These are phyloP conservation scores for Psix sp. DNA, from an alignment of 1,140 invertebrate genomes.

Conservation along the genomic window DNA sequence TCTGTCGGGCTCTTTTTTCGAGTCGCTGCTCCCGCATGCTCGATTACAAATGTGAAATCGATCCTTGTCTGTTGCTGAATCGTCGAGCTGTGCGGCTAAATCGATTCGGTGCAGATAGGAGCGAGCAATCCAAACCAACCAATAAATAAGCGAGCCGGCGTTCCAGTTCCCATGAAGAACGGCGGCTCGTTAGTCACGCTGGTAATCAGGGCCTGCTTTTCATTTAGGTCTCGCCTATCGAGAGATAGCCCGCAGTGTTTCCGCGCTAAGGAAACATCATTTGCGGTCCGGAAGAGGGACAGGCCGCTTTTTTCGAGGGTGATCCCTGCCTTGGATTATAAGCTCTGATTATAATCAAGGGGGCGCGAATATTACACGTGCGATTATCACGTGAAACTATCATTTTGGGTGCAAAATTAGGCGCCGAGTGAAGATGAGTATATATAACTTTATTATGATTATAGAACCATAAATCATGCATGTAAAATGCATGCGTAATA, in stretches of 20 bases:
- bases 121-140: constrained; percentile 62
- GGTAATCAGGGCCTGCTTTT: constrained; percentile 70
- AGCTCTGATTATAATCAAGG: neutral
- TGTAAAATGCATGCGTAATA: too few relatives aligned
- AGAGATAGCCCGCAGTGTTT: constrained; percentile 48
- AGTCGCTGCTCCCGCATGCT: constrained; percentile 58
- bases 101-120: constrained; percentile 67
- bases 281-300: constrained; percentile 38
- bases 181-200: constrained; percentile 72
- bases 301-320: constrained; percentile 3
- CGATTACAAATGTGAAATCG: constrained; percentile 73
- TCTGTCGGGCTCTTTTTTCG: constrained; percentile 36
- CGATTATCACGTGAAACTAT: too few relatives aligned
- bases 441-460: too few relatives aligned
- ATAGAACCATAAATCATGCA: too few relatives aligned
- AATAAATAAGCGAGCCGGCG: constrained; percentile 61
- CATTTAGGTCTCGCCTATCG: constrained; percentile 62
- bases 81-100: constrained; percentile 62
- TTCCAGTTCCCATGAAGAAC: constrained; percentile 65
- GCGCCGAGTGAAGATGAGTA: too few relatives aligned
- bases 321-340: constrained; percentile 1
- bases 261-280: constrained; percentile 48
- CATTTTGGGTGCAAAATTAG: too few relatives aligned
- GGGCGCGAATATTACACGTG: neutral
- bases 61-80: constrained; percentile 68